phyloP scores from a whole-genome alignment of 2,888 invertebrate genomes.

The Salticus scenicus region DNA sequence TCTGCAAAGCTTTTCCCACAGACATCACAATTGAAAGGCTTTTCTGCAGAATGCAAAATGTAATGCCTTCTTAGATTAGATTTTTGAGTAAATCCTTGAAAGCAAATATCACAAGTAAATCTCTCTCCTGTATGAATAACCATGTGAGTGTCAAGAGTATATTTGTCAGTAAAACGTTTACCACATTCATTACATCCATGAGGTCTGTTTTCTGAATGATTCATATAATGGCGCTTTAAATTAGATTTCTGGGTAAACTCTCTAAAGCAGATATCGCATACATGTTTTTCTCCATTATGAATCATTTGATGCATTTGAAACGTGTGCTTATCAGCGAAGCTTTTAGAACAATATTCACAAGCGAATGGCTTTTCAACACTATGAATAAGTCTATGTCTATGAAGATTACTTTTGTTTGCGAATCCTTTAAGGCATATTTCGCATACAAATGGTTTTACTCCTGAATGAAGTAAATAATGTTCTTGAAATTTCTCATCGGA shows the following conservation, averaged over 20 bases:
- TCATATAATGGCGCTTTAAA: conserved; percentile 52
- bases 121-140: conserved; percentile 61
- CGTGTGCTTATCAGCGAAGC: conserved; percentile 59
- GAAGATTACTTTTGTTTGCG: conserved; percentile 59
- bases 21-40: conserved; percentile 51
- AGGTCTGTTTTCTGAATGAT: conserved; percentile 51
- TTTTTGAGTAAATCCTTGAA: conserved; percentile 59
- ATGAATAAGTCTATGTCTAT: conserved; percentile 47
- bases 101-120: conserved; percentile 55
- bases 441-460: conserved; percentile 54
- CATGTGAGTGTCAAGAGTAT: conserved; percentile 51
- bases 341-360: conserved; percentile 49
- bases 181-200: conserved; percentile 57
- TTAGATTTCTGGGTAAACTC: conserved; percentile 64
- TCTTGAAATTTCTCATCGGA: conserved; percentile 64
- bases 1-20: conserved; percentile 64
- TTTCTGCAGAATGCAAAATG: conserved; percentile 48
- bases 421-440: conserved; percentile 57
- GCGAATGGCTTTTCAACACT: conserved; percentile 50
- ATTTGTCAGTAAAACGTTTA: conserved; percentile 61
- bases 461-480: conserved; percentile 56
- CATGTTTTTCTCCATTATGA: conserved; percentile 53
- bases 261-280: conserved; percentile 55
- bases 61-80: conserved; percentile 62
- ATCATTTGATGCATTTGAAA: conserved; percentile 58